phyloP scores from a whole-genome alignment of 2,797 vertebrate species.

The Pantherophis alleghaniensis region DNA sequence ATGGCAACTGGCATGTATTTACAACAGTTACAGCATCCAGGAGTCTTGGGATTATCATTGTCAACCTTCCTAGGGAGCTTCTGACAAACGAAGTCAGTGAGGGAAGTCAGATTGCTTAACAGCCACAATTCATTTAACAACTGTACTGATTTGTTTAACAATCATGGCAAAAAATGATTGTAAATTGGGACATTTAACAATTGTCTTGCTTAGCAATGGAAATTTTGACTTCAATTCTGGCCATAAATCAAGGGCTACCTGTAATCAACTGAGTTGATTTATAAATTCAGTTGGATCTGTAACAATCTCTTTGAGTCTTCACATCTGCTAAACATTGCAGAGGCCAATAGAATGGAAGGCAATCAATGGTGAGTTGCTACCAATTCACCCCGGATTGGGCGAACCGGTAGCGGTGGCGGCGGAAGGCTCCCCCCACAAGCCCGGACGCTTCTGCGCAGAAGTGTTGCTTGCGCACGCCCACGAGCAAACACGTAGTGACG shows the following conservation, averaged over 20 bases:
- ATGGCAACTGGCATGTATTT: not conserved
- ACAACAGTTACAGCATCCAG: not conserved
- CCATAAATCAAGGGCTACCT: not conserved
- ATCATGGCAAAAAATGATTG: not conserved
- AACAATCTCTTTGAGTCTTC: slow-evolving; percentile 41
- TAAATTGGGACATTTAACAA: not conserved
- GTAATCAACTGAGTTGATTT: slow-evolving; percentile 40
- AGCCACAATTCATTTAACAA: not conserved
- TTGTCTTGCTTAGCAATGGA: not conserved
- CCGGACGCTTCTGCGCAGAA: too few relatives aligned
- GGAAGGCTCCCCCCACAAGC: too few relatives aligned
- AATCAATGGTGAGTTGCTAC: too few relatives aligned
- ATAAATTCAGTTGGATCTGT: slow-evolving; percentile 30
- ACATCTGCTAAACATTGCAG: slow-evolving; percentile 37
- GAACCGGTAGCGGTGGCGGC: too few relatives aligned
- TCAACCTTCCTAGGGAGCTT: not conserved
- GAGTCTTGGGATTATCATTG: not conserved
- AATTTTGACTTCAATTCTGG: not conserved
- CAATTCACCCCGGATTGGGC: too few relatives aligned
- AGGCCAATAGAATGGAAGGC: slow-evolving; percentile 19
- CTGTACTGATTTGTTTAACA: not conserved
- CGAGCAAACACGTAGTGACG: too few relatives aligned
- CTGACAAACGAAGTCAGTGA: not conserved
- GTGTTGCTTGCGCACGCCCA: too few relatives aligned
- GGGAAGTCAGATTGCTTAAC: not conserved